Evolutionary conservation across 2,888 invertebrate genomes (phyloP), one percentile per base, ranked within the genome.

Genomic region (Callyntrura sp.): DNA sequence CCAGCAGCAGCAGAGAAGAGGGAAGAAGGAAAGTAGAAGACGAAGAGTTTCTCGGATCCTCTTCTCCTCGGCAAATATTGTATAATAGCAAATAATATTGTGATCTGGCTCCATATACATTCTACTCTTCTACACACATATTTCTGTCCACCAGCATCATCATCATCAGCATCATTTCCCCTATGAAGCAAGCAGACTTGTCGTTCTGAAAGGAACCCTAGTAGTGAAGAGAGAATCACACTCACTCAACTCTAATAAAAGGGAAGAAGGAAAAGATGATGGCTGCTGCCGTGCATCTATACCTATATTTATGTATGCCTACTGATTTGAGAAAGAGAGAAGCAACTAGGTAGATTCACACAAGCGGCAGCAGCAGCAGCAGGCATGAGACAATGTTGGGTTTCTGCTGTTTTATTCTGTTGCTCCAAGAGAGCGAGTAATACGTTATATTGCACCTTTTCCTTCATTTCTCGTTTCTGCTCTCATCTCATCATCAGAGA

Each of bases 41-140:
- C 25, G 68, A 28, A 14, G 23, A 70, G 70, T 70, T 43, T 70
- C 70, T 70, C n/a, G n/a, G n/a, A n/a, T n/a, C n/a, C n/a, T n/a
- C n/a, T n/a, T n/a, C n/a, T n/a, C n/a, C n/a, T n/a, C n/a, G n/a
- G n/a, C n/a, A n/a, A n/a, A n/a, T n/a, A n/a, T n/a, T n/a, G n/a
- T n/a, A n/a, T n/a, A n/a, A n/a, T n/a, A n/a, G n/a, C n/a, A n/a
- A n/a, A n/a, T n/a, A n/a, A n/a, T n/a, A n/a, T n/a, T n/a, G n/a
- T n/a, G n/a, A n/a, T n/a, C n/a, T 20, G 70, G 6, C 43, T 45
- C 70, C 43, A 14, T 43, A 17, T 20, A 5, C 62, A 3, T 45
- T n/a, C n/a, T n/a, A n/a, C 70, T 65, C 65, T 20, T 57, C 57
- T 11, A 45, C 5, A 45, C 45, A 8, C 45, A 8, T 45, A 45